Conservation (phyloP, 2,797 vertebrate species). For the Chromobotia macracanthus region DNA sequence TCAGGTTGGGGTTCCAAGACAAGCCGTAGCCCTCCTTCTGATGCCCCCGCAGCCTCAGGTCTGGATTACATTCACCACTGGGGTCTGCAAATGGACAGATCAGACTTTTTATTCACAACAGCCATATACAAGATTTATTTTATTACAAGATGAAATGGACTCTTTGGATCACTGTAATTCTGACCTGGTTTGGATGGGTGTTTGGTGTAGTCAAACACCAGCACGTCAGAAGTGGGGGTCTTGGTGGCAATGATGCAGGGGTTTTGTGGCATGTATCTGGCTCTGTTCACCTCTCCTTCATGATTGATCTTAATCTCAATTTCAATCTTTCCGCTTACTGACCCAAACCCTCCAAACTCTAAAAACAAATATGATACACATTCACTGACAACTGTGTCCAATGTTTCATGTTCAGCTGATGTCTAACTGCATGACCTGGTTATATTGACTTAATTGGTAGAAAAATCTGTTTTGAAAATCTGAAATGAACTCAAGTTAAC, state of each 20-base stretch:
- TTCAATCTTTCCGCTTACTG: conserved; percentile 91
- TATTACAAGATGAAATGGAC: background rate
- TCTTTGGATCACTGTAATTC: conserved; percentile 25
- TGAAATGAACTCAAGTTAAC: background rate
- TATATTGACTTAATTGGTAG: background rate
- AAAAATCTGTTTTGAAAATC: background rate
- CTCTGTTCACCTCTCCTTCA: conserved; percentile 93
- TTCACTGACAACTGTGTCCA: background rate
- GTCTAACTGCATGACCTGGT: background rate
- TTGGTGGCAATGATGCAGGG: conserved; percentile 92
- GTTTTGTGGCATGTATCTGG: conserved; percentile 93
- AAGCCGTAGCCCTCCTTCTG: conserved; percentile 95
- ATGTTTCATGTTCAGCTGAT: background rate
- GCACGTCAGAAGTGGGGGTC: conserved; percentile 90
- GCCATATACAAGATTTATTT: background rate
- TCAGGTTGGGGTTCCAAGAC: conserved; percentile 95
- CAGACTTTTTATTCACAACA: background rate
- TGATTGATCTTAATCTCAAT: conserved; percentile 95
- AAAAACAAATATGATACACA: conserved; percentile 28
- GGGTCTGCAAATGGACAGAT: conserved; percentile 76
- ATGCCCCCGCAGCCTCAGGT: conserved; percentile 88
- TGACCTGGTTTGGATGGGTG: conserved; percentile 88
- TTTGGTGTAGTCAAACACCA: conserved; percentile 93
- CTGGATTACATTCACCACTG: conserved; percentile 90
- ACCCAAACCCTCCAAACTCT: conserved; percentile 95